Conservation (phyloP, 2,888 invertebrate species). For the Diarsia brunnea region DNA sequence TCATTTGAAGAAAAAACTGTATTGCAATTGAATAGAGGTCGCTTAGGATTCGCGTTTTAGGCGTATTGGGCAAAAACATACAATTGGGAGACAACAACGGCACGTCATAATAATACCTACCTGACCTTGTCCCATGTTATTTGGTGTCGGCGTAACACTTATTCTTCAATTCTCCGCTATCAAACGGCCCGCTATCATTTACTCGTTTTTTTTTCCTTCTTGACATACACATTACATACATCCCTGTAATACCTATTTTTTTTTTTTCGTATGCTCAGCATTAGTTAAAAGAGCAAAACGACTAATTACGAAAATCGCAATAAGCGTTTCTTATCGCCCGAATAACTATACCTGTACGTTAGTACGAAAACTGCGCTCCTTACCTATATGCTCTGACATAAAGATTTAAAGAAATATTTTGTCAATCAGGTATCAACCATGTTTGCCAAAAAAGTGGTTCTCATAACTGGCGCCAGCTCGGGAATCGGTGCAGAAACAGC, state of each 20-base stretch:
- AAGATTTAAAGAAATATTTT: conserved; percentile 58
- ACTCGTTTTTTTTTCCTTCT: background rate
- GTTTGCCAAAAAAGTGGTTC: conserved; percentile 91
- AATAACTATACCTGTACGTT: background rate
- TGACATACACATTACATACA: background rate
- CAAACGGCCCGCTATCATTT: background rate
- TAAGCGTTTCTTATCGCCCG: background rate
- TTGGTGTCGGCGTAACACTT: background rate
- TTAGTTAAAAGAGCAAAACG: background rate
- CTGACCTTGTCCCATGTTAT: background rate
- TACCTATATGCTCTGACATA: background rate
- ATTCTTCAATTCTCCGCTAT: background rate
- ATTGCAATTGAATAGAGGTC: background rate
- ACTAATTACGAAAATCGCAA: background rate
- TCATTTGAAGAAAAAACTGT: background rate
- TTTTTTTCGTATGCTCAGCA: background rate
- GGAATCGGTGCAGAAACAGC: conserved; percentile 94
- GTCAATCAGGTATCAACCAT: conserved; percentile 74
- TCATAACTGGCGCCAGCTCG: conserved; percentile 93
- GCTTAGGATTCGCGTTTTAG: background rate
- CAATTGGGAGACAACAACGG: background rate
- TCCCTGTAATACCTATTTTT: background rate
- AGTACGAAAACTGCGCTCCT: background rate
- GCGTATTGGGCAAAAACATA: too few species aligned
- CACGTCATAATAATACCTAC: background rate